Evolutionary conservation across 2,113 vertebrate species (phyloP).

Genomic region (Empidonax traillii): DNA sequence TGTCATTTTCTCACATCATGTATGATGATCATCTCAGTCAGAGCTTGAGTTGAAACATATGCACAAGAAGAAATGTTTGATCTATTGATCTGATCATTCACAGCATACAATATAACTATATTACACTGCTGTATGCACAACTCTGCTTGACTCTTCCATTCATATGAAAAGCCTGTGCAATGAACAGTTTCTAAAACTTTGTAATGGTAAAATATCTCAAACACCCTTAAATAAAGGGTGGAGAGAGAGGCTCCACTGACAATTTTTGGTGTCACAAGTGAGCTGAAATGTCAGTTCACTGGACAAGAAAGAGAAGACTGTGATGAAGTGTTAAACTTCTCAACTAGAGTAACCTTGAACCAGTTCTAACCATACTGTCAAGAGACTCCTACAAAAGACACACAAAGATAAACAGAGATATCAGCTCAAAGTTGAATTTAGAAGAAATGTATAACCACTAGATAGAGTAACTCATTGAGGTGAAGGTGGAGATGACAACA

Average conservation of each 20-base stretch:
- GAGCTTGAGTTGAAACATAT: not conserved
- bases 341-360: not conserved
- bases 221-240: not conserved
- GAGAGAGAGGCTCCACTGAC: not conserved
- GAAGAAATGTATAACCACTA: not conserved
- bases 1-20: not conserved
- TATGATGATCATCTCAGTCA: fast-evolving
- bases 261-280: not conserved
- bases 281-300: not conserved
- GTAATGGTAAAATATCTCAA: not conserved
- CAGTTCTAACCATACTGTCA: not conserved
- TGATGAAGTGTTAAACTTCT: not conserved
- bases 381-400: not conserved
- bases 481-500: not conserved
- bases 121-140: not conserved
- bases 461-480: not conserved
- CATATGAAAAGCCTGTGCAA: not conserved
- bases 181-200: not conserved
- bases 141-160: not conserved
- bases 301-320: not conserved
- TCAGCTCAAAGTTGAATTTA: not conserved
- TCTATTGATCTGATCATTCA: not conserved
- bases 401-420: not conserved
- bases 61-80: not conserved
- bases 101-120: not conserved